Evolutionary conservation across 2,797 vertebrate genomes (phyloP).

Genomic region (Eulemur albifrons): DNA sequence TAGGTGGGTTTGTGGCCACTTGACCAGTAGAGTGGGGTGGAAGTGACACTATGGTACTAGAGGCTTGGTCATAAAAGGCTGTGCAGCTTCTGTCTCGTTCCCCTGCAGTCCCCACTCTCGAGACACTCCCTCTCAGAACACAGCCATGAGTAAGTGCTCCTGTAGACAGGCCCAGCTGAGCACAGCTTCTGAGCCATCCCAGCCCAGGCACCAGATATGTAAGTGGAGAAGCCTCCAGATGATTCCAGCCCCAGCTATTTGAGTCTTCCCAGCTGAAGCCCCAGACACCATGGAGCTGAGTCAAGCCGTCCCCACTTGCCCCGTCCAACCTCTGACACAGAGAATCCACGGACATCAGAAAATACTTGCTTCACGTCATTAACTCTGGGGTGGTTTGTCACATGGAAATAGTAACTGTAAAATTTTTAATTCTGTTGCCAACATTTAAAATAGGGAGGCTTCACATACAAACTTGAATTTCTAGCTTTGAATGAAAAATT

Average conservation of each 20-base stretch:
- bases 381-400: slow-evolving; percentile 45
- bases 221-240: slow-evolving; percentile 48
- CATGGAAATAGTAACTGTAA: slow-evolving; percentile 47
- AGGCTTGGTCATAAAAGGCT: background rate
- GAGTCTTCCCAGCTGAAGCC: slow-evolving; percentile 65
- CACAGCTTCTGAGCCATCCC: slow-evolving; percentile 48
- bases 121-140: background rate
- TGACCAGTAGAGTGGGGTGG: background rate
- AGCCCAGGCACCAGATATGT: slow-evolving; percentile 6
- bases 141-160: background rate
- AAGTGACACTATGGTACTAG: background rate
- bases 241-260: background rate
- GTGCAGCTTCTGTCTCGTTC: background rate
- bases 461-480: slow-evolving; percentile 44
- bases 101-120: background rate
- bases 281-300: background rate
- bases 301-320: background rate
- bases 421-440: background rate
- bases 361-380: slow-evolving; percentile 52
- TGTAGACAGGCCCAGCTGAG: background rate
- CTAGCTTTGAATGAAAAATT: slow-evolving; percentile 47
- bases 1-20: background rate
- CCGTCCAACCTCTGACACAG: slow-evolving; percentile 37
- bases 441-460: slow-evolving; percentile 49
- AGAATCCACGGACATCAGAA: slow-evolving; percentile 10